phyloP scores from a whole-genome alignment of 2,888 invertebrate species.

The Papilio protenor region DNA sequence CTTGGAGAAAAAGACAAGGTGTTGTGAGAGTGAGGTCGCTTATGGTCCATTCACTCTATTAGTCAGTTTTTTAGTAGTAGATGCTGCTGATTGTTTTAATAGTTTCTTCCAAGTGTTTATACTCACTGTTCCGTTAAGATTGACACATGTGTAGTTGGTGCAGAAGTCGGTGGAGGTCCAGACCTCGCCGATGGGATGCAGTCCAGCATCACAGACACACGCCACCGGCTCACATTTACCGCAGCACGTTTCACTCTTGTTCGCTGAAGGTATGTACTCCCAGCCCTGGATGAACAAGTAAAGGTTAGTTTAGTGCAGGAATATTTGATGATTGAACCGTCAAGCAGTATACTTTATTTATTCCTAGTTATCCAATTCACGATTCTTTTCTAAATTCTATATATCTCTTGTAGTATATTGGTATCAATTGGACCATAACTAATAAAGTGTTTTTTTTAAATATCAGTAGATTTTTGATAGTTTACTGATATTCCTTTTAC shows the following conservation, averaged over 20 bases:
- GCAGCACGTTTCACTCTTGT: constrained; percentile 83
- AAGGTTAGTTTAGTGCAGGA: not conserved
- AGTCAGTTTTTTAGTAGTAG: not conserved
- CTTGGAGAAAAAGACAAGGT: no score
- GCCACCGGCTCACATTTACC: constrained; percentile 86
- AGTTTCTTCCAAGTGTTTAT: not conserved
- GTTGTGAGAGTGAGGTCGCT: no score
- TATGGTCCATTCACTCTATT: not conserved
- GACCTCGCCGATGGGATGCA: constrained; percentile 77
- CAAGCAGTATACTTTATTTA: not conserved
- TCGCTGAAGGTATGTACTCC: constrained; percentile 78
- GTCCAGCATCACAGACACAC: constrained; percentile 81
- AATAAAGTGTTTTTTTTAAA: no score
- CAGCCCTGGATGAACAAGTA: constrained; percentile 79
- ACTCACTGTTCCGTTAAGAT: constrained; percentile 80
- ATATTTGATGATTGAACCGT: no score
- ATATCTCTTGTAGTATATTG: no score
- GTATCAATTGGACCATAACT: no score
- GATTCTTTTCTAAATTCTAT: no score
- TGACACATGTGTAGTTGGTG: constrained; percentile 84
- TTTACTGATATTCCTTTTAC: no score
- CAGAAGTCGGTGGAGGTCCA: constrained; percentile 87
- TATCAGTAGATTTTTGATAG: no score
- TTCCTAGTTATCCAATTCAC: no score
- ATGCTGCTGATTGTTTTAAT: not conserved